Evolutionary conservation across 2,888 invertebrate species (phyloP).

Genomic region (Polydesmus complanatus): DNA sequence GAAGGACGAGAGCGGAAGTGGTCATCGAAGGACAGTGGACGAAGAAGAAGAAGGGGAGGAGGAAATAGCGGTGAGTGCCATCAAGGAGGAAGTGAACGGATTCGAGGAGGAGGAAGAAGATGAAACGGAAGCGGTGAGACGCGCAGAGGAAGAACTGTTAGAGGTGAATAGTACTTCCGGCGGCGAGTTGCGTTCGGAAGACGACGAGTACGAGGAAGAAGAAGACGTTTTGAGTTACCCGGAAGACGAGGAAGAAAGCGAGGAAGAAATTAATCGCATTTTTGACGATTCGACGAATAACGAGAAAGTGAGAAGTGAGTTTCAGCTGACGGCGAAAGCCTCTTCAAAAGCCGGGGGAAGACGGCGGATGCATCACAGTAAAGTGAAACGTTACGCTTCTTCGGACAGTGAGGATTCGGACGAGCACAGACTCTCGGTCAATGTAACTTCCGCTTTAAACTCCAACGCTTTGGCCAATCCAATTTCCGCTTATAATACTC

Average conservation of each 20-base stretch:
- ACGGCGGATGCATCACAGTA: constrained; percentile 23
- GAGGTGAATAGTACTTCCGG: too few relatives aligned
- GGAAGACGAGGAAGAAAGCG: too few relatives aligned
- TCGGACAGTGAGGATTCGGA: constrained; percentile 21
- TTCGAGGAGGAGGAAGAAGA: constrained; percentile 17
- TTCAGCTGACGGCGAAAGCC: too few relatives aligned
- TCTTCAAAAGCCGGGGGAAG: constrained; percentile 4
- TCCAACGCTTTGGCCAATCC: too few relatives aligned
- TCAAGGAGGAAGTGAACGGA: constrained; percentile 13
- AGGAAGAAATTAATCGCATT: too few relatives aligned
- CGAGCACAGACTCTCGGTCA: constrained; percentile 20
- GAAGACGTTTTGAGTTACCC: too few relatives aligned
- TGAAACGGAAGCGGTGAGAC: constrained; percentile 18
- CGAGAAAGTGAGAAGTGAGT: too few relatives aligned
- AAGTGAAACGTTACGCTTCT: constrained; percentile 28
- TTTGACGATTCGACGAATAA: too few relatives aligned
- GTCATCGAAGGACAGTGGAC: too few relatives aligned
- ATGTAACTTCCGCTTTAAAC: not conserved
- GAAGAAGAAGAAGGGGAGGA: too few relatives aligned
- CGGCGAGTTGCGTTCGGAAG: constrained; percentile 17
- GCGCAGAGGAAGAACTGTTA: too few relatives aligned
- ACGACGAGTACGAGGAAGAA: not conserved
- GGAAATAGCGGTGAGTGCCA: constrained; percentile 14
- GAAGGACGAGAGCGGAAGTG: not conserved
- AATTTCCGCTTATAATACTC: too few relatives aligned